Evolutionary conservation across 2,797 vertebrate genomes (phyloP).

Genomic region (Toxotes lorentzi): DNA sequence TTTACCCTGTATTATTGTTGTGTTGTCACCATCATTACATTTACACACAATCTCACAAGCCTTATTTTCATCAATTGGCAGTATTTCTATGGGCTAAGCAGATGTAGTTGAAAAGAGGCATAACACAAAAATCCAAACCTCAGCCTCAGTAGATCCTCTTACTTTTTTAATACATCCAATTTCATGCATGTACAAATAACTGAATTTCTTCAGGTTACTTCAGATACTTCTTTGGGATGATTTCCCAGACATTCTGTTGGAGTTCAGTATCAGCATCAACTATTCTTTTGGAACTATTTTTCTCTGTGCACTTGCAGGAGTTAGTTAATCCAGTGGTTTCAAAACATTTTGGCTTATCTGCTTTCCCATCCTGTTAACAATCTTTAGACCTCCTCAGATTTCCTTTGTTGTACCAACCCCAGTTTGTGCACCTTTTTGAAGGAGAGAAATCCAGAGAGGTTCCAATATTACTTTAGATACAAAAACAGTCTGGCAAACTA

Average conservation of each 20-base stretch:
- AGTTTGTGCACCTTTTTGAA: neutral
- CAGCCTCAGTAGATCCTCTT: neutral
- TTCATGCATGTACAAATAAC: neutral
- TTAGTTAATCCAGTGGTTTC: no score
- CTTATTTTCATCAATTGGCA: neutral
- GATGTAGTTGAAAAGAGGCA: neutral
- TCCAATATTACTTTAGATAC: neutral
- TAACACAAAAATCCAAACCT: neutral
- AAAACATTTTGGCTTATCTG: neutral
- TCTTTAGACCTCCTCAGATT: neutral
- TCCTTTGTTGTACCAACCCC: neutral
- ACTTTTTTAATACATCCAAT: neutral
- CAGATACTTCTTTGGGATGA: neutral
- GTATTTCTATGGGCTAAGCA: neutral
- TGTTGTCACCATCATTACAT: neutral
- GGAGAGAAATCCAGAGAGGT: neutral
- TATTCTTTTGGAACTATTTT: neutral
- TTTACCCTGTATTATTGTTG: neutral
- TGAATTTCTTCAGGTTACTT: neutral
- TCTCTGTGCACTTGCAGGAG: neutral
- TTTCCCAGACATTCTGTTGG: neutral
- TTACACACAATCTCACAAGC: neutral
- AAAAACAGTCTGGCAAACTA: neutral
- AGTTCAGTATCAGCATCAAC: neutral
- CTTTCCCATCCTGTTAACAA: conserved; percentile 6